Base-by-base conservation (phyloP, 1,140 invertebrate species). In the Orchestia grillus region DNA sequence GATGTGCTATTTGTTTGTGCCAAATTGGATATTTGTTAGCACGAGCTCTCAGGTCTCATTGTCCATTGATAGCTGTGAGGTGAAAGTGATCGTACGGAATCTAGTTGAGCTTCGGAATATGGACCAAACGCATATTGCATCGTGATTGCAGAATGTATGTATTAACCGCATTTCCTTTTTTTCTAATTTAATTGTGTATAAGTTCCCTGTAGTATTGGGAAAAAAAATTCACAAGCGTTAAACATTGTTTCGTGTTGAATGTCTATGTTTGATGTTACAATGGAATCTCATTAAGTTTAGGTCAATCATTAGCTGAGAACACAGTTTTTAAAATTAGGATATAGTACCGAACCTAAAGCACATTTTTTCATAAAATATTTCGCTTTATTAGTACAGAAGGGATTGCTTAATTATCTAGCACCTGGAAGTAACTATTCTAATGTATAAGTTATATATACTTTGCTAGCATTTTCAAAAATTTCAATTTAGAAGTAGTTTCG, bases 211-310 rank as follows among this genome's bases (percentile, higher is more conserved):
- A 77, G 62, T 77, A 15, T 36, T 77, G 62, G 62, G 36, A 28
- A 77, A 19, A 3, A 28, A 77, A 19, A 3, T 77, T 77, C 62
- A 77, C 62, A 77, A 77, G 62, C 62, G 62, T 77, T 77, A 36
- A 77, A 77, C 62, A 77, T 77, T 77, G 62, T 77, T 77, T 77
- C 28, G 62, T 77, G 62, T 77, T 77, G 62, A 77, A 77, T 77
- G 62, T 77, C 19, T 23, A 77, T 77, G 62, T 36, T 77, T 77
- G 62, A 77, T 77, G 62, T 77, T 77, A 77, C 62, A 77, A 77
- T 77, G 62, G 62, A 77, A 36, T 77, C 62, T 77, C 62, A 77
- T 77, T 77, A 77, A 77, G 62, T 77, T 77, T 77, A 77, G 62
- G 62, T 23, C 62, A 77, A 77, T 19, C 28, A 77, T 36, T 77